Evolutionary conservation across 1,140 invertebrate genomes (phyloP).

Genomic region (Melitaea cinxia): DNA sequence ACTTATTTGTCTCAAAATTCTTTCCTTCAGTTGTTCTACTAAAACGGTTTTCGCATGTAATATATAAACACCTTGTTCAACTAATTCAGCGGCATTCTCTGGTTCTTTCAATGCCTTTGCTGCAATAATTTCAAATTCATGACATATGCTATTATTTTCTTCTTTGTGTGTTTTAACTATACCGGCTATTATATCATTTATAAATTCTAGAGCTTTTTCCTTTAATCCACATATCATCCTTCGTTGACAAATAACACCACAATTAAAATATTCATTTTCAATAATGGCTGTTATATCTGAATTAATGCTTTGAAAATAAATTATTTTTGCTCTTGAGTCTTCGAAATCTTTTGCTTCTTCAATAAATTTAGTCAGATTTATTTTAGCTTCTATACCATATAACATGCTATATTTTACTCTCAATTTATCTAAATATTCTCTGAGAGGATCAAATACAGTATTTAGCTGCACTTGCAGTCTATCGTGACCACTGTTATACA

Average conservation of each 20-base stretch:
- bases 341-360: slow-evolving; percentile 76
- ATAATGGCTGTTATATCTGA: slow-evolving; percentile 83
- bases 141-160: slow-evolving; percentile 84
- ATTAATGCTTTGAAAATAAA: slow-evolving; percentile 83
- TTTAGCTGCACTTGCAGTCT: slow-evolving; percentile 67
- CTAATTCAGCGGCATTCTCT: slow-evolving; percentile 86
- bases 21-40: slow-evolving; percentile 83
- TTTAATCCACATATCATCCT: slow-evolving; percentile 73
- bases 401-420: slow-evolving; percentile 66
- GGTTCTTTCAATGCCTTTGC: slow-evolving; percentile 84
- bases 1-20: slow-evolving; percentile 84
- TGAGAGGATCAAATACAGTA: slow-evolving; percentile 63
- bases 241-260: slow-evolving; percentile 66
- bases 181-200: slow-evolving; percentile 69
- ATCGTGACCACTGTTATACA: slow-evolving; percentile 67
- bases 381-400: slow-evolving; percentile 60
- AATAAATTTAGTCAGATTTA: slow-evolving; percentile 58
- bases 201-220: slow-evolving; percentile 64
- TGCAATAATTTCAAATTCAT: slow-evolving; percentile 84
- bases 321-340: slow-evolving; percentile 82
- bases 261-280: slow-evolving; percentile 84
- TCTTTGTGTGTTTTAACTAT: slow-evolving; percentile 68
- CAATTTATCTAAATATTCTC: slow-evolving; percentile 64
- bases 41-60: slow-evolving; percentile 83
- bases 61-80: slow-evolving; percentile 87